These are phyloP conservation scores for Labeo rohita DNA, from an alignment of 2,113 vertebrate genomes.

Conservation along the genomic window DNA sequence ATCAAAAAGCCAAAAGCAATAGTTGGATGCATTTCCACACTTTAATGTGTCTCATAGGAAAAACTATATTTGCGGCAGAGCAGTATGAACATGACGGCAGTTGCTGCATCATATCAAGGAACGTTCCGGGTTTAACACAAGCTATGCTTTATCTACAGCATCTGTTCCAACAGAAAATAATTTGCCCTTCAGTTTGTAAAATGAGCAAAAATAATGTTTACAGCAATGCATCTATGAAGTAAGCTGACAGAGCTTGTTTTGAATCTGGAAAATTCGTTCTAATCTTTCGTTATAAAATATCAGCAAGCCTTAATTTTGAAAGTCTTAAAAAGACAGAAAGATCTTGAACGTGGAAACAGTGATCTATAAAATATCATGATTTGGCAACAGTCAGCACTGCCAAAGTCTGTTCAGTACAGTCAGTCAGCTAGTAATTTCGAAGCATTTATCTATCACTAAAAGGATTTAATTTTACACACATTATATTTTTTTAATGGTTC, in stretches of 20 bases:
- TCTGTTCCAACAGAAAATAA: conserved; percentile 14
- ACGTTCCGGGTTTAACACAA: conserved; percentile 2
- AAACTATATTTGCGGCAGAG: not conserved
- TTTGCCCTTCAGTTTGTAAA: not conserved
- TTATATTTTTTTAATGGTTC: not conserved
- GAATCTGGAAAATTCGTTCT: not conserved
- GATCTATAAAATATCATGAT: not conserved
- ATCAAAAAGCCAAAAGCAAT: not conserved
- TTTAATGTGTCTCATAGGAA: not conserved
- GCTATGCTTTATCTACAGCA: not conserved
- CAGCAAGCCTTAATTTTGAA: not conserved
- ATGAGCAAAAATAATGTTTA: not conserved
- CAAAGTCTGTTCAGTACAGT: not conserved
- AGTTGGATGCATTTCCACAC: not conserved
- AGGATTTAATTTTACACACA: not conserved
- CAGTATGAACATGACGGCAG: not conserved
- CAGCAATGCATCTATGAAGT: not conserved
- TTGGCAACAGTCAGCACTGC: not conserved
- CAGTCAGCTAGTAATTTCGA: not conserved
- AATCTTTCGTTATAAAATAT: not conserved
- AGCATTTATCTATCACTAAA: not conserved
- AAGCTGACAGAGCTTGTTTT: not conserved
- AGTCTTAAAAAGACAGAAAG: not conserved
- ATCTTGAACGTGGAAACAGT: not conserved
- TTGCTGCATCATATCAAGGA: conserved; percentile 1